phyloP scores from a whole-genome alignment of 1,140 invertebrate genomes.

The Drosophila obscura region DNA sequence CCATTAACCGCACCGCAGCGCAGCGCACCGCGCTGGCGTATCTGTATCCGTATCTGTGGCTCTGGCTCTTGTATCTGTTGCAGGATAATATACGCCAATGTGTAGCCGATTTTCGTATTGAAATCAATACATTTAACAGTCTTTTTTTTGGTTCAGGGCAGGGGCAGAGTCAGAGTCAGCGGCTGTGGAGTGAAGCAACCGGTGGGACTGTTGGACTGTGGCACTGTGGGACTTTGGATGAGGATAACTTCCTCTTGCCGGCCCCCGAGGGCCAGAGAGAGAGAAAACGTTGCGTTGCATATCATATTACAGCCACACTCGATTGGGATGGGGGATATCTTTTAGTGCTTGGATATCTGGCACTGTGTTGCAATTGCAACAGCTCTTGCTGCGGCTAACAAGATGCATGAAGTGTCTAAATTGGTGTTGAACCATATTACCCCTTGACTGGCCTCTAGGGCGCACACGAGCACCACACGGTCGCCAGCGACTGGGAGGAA shows the following conservation, averaged over 20 bases:
- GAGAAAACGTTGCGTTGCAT: conserved; percentile 22
- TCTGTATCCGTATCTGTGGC: conserved; percentile 12
- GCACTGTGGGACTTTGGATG: not conserved
- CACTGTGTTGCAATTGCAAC: conserved; percentile 10
- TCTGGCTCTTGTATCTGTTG: conserved; percentile 17
- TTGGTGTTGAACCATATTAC: conserved; percentile 84
- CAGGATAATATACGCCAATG: conserved; percentile 47
- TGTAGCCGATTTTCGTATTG: conserved; percentile 63
- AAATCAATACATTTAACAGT: conserved; percentile 72
- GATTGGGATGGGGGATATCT: conserved; percentile 2
- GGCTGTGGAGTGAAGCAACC: not conserved
- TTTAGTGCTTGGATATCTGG: not conserved
- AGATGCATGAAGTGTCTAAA: conserved; percentile 83
- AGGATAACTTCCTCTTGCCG: conserved; percentile 28
- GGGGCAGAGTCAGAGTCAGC: too few relatives aligned
- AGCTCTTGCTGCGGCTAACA: conserved; percentile 62
- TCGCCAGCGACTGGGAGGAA: not conserved
- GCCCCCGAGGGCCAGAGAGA: conserved; percentile 37
- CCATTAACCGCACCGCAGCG: conserved; percentile 49
- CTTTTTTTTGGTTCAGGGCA: conserved; percentile 50
- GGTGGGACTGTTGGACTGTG: conserved; percentile 2
- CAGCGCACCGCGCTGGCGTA: not conserved
- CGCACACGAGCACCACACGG: too few relatives aligned
- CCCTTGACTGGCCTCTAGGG: conserved; percentile 41
- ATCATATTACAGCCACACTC: conserved; percentile 60